Base-by-base conservation (phyloP, 2,797 vertebrate genomes). In the Echeneis naucrates region DNA sequence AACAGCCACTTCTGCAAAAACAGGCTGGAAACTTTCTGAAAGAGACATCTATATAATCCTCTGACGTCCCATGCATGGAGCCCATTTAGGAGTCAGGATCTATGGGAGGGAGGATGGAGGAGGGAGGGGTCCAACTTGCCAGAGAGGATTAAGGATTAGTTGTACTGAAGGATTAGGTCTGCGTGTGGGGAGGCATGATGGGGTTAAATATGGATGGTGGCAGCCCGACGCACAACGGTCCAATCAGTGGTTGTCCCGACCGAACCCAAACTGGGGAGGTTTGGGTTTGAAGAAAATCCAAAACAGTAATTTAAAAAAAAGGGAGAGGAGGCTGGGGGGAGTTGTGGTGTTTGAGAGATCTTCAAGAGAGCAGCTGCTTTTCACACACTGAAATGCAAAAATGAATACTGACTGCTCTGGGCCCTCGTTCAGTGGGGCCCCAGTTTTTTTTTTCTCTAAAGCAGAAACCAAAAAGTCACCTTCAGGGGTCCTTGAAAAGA, bases 131-230 rank as follows among this genome's bases (percentile, higher is more conserved):
- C 82, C 83, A 90, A 90, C 51, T 91, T 87, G 90, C 91, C 83
- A 89, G 87, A 84, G 87, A 88, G 93, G 93, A 94, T 95, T 94
- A 94, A 60, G 92, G 93, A 94, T 95, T 94, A 94, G 91, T 93
- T 93, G 87, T 93, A 85, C 90, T 89, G 90, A 76, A 60, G 91
- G 93, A 94, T 94, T 94, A 94, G 83, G 86, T 73, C 77, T 88
- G 82, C 68, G 89, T 88, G 87, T 69, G 74, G 80, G 78, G 81
- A 75, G 79, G 84, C 83, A 88, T 80, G 86, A 89, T 87, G 85
- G 92, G 91, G 92, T 94, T 94, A 92, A 94, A 93, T 87, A 83
- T 84, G 91, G 91, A 91, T 80, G 89, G 83, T 68, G 79, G 79
- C 80, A 73, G 68, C 68, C 44, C n/a, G n/a, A n/a, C n/a, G 84